Evolutionary conservation across 2,113 vertebrate genomes (phyloP).

Genomic region (Oenanthe oenanthe): DNA sequence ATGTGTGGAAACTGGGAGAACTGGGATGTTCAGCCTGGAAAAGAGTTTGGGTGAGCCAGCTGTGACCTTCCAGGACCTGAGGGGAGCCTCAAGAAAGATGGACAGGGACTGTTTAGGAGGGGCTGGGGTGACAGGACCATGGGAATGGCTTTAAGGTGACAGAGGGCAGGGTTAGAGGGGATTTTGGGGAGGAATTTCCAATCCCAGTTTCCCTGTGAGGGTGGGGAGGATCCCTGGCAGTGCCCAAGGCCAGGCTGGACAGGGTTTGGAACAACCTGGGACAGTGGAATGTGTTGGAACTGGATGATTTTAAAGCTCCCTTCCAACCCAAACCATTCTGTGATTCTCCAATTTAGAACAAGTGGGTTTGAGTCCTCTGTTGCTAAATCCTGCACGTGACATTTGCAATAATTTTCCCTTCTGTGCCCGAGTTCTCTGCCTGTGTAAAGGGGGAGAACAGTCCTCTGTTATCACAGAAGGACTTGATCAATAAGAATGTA

Average conservation of each 20-base stretch:
- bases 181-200: accelerated
- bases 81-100: neutral
- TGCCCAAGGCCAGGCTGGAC: neutral
- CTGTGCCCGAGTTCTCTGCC: neutral
- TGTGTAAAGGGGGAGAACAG: neutral
- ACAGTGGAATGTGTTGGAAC: accelerated
- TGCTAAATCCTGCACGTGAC: neutral
- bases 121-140: neutral
- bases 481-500: neutral
- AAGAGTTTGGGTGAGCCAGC: neutral
- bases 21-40: neutral
- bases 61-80: neutral
- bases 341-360: neutral
- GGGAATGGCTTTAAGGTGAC: neutral
- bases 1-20: neutral
- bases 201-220: neutral
- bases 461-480: neutral
- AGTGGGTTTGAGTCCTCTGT: neutral
- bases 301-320: neutral
- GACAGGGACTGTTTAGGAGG: neutral
- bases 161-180: accelerated
- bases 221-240: accelerated
- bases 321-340: neutral
- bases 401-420: neutral
- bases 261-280: accelerated